Evolutionary conservation across 2,888 invertebrate genomes (phyloP), one percentile per base, ranked within the genome.

Genomic region (Drosophila subsilvestris): DNA sequence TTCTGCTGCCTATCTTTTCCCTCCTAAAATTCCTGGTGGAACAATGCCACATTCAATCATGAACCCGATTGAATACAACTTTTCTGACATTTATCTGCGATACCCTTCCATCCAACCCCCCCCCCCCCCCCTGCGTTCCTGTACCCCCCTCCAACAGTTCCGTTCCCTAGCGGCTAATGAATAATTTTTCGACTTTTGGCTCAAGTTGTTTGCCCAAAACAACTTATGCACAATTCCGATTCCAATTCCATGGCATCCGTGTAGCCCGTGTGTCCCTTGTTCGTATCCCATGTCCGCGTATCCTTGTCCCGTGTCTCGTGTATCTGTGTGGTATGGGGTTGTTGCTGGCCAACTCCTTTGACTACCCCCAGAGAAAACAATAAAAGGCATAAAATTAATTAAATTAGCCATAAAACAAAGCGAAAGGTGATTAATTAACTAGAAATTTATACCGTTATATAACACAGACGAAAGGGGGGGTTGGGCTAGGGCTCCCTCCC

Each of bases 351-450:
- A n/a, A 2, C n/a, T 14, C 6, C 14, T 27, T 27, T 9, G 37
- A 37, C 37, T 37, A 12, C 2, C 37, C 37, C 37, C 32, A 22
- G 37, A 37, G 7, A 12, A 65, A 72, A 80, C 74, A 78, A 78
- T 80, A 74, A 80, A 80, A 80, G 79, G 76, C 79, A 79, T 76
- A 70, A 79, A 79, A 79, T 79, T 79, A 80, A 80, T 79, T 79
- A 80, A 79, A 79, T 80, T 79, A 80, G 81, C 76, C 81, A 79
- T 79, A 79, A 79, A 37, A 79, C 79, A 79, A 79, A 79, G 81
- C 75, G 75, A 78, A 79, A 80, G 81, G 79, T 79, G 79, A 79
- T 79, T 79, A 79, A 79, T 79, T 79, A 79, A 79, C 79, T 78
- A 78, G 78, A 73, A 79, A 78, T 80, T 79, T 79, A 79, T 79